Percentiles rank a stretch among this genome's conserved stretches.
phyloP scores from a whole-genome alignment of 2,797 vertebrate species.

The Gymnothorax reevesii region DNA sequence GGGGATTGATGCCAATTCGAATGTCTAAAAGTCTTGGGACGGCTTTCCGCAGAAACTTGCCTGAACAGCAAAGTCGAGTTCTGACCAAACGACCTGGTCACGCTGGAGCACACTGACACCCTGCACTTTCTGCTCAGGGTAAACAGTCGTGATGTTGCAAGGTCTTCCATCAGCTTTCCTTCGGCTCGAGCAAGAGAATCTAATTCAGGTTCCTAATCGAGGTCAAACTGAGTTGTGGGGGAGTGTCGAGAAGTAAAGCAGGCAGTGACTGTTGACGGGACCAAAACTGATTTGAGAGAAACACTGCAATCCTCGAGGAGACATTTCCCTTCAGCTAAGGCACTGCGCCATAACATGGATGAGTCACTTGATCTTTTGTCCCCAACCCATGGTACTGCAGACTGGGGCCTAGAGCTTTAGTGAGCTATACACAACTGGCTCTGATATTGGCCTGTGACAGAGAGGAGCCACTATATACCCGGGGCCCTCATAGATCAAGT shows the following conservation, averaged over 20 bases:
- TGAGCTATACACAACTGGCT: no score
- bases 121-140: not conserved
- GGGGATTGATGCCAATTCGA: not conserved
- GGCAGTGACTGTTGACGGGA: constrained; percentile 31
- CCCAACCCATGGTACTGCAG: not conserved
- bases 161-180: not conserved
- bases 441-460: no score
- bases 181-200: constrained; percentile 12
- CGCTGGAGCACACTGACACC: not conserved
- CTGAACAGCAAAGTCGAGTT: not conserved
- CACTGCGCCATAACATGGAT: not conserved
- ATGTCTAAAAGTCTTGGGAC: not conserved
- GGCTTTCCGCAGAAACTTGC: not conserved
- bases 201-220: constrained; percentile 8
- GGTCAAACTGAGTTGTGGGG: not conserved
- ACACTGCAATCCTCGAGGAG: not conserved
- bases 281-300: constrained; percentile 43
- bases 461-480: not conserved
- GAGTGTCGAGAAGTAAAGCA: constrained; percentile 28
- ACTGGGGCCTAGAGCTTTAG: not conserved
- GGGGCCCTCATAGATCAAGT: not conserved
- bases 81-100: not conserved
- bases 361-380: not conserved
- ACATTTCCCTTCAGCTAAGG: not conserved
- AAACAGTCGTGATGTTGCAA: not conserved